A percentile compares a stretch with the other conserved stretches of the same genome.
Evolutionary conservation across 2,113 vertebrate genomes (phyloP).

Genomic region (Menidia beryllina): DNA sequence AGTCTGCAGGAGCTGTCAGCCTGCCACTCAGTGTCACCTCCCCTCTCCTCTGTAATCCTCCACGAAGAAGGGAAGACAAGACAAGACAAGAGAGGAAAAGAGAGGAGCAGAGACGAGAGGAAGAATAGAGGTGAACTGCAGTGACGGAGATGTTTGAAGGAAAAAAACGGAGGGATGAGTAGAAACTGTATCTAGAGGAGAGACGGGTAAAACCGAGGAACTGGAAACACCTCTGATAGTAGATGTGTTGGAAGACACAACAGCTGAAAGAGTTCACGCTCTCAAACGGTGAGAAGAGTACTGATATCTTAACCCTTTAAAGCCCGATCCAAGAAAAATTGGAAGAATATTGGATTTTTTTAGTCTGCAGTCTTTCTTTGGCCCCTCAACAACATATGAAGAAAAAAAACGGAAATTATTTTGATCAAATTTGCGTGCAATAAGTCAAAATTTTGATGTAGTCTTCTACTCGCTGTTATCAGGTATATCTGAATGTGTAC

Average conservation of each 20-base stretch:
- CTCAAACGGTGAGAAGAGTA: neutral
- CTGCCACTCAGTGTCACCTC: conserved; percentile 67
- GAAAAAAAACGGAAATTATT: too few relatives aligned
- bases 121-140: neutral
- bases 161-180: conserved; percentile 2
- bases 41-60: conserved; percentile 67
- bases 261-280: conserved; percentile 23
- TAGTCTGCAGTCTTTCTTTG: too few relatives aligned
- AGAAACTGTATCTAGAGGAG: conserved; percentile 8
- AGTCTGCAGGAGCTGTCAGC: conserved; percentile 63
- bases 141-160: neutral
- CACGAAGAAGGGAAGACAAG: conserved; percentile 33
- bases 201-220: conserved; percentile 16
- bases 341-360: too few relatives aligned
- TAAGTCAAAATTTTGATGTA: too few relatives aligned
- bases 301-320: neutral
- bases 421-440: too few relatives aligned
- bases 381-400: too few relatives aligned
- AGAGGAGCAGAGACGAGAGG: conserved; percentile 19
- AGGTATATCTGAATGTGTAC: too few relatives aligned
- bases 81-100: conserved; percentile 22
- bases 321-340: too few relatives aligned
- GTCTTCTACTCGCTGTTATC: too few relatives aligned
- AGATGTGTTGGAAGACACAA: conserved; percentile 1
- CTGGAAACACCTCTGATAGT: neutral